phyloP scores from a whole-genome alignment of 2,113 vertebrate genomes.

The Sinosuthora webbiana region DNA sequence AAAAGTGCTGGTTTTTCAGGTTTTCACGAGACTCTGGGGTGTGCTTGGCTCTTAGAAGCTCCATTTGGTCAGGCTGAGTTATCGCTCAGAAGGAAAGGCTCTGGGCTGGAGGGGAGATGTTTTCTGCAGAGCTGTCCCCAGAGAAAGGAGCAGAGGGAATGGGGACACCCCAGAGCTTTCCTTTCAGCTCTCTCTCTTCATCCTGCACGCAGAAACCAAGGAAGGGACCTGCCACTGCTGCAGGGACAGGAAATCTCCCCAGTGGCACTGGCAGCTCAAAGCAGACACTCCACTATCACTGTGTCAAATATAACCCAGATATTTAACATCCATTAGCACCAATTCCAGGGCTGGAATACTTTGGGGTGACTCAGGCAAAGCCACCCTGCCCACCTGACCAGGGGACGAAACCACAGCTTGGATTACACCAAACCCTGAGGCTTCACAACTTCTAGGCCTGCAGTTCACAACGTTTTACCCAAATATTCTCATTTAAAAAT shows the following conservation, averaged over 20 bases:
- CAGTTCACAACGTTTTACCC: not conserved
- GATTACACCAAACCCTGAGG: not conserved
- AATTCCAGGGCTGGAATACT: not conserved
- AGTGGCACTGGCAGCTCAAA: not conserved
- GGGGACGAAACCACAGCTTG: not conserved
- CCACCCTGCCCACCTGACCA: not conserved
- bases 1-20: not conserved
- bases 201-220: not conserved
- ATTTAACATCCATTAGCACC: not conserved
- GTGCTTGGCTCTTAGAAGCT: not conserved
- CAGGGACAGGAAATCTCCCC: not conserved
- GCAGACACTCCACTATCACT: not conserved
- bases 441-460: not conserved
- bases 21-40: not conserved
- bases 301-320: not conserved
- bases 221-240: not conserved
- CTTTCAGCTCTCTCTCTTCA: not conserved
- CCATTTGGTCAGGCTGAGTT: not conserved
- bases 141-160: not conserved
- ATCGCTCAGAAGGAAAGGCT: not conserved
- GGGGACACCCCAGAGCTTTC: not conserved
- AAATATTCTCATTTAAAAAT: not conserved
- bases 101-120: not conserved
- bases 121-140: not conserved
- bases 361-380: not conserved